phyloP scores from a whole-genome alignment of 2,888 invertebrate species.

The Drosophila conformis region DNA sequence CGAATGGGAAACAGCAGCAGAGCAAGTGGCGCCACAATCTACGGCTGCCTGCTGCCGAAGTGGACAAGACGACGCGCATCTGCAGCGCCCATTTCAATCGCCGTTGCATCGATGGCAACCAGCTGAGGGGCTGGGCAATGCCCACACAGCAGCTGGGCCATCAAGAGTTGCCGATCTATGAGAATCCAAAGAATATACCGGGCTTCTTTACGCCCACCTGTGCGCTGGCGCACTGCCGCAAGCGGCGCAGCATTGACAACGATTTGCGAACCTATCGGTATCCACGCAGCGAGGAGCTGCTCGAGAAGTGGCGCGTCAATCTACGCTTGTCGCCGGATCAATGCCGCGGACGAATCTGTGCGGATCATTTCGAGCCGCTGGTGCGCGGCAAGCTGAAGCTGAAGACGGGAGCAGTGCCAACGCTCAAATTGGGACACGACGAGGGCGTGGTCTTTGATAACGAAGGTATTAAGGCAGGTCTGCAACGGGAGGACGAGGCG shows the following conservation, averaged over 20 bases:
- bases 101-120: conserved; percentile 79
- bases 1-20: conserved; percentile 66
- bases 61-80: conserved; percentile 58
- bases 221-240: conserved; percentile 73
- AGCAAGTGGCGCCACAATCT: conserved; percentile 81
- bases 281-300: conserved; percentile 65
- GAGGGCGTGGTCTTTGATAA: conserved; percentile 72
- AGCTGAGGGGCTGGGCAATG: conserved; percentile 75
- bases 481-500: conserved; percentile 44
- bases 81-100: conserved; percentile 80
- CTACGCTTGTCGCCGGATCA: conserved; percentile 65
- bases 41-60: conserved; percentile 52
- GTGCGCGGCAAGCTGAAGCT: conserved; percentile 76
- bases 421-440: conserved; percentile 75
- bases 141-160: conserved; percentile 77
- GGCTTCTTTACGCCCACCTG: conserved; percentile 75
- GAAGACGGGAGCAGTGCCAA: conserved; percentile 78
- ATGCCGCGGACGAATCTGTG: conserved; percentile 75
- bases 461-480: conserved; percentile 56
- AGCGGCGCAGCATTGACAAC: conserved; percentile 67
- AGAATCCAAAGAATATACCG: conserved; percentile 78
- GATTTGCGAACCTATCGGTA: conserved; percentile 77
- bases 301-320: conserved; percentile 79
- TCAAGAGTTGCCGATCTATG: conserved; percentile 68
- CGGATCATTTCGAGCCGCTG: conserved; percentile 74